Evolutionary conservation across 2,888 invertebrate genomes (phyloP), one percentile per base, ranked within the genome.

Genomic region (Heliconius ismenius): DNA sequence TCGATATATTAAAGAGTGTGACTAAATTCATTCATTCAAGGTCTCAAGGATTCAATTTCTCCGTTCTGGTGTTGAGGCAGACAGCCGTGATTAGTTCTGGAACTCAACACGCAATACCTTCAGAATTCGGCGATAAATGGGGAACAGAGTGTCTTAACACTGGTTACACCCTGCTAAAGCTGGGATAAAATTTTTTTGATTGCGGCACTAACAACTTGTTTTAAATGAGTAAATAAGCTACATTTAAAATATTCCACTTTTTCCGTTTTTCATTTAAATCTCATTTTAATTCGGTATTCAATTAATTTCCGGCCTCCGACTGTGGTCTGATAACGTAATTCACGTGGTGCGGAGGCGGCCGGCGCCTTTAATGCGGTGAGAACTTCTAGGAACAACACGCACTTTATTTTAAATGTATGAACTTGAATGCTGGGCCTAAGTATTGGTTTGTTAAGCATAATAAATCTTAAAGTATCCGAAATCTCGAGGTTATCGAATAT

Each of bases 241-340:
- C 10, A 49, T 24, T 18, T 28, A 54, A 73, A 74, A 68, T 67
- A 74, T 68, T 58, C 36, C n/a, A 58, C 28, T 21, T 10, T 64
- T 78, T 75, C 75, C 75, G 69, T 65, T 78, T 70, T 60, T 65
- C n/a, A 74, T 60, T 54, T 21, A 28, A 32, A 60, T 39, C 65
- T 39, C 32, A 87, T 87, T 88, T 89, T 88, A 87, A 86, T 84
- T 85, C 77, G 90, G 91, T 84, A 91, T 91, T 88, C 86, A 87
- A 88, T 89, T 88, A 87, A 89, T 90, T 89, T 92, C 92, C 92
- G 92, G 90, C 88, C 88, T 49, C 62, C 65, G 58, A 49, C 74
- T 78, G 77, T 73, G 65, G 83, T 83, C 83, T 83, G 83, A 83
- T 87, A 88, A 86, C 83, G 89, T 90, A 89, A 89, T 89, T 89